A percentile compares a stretch with the other conserved stretches of the same genome.
Evolutionary conservation across 2,113 vertebrate species (phyloP).

Genomic region (Pavo muticus): DNA sequence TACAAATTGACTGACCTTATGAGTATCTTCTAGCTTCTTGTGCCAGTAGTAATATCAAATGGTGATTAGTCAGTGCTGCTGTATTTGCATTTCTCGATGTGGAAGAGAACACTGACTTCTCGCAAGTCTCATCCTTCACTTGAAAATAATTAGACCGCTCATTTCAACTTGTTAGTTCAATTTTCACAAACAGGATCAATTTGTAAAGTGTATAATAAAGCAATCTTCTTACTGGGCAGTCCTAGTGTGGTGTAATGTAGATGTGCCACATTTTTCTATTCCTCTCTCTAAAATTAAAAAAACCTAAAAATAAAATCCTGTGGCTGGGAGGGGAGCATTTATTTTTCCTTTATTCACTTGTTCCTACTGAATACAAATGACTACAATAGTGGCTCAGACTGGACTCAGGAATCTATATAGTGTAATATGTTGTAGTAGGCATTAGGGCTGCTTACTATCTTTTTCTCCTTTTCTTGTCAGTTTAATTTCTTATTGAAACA

Average conservation of each 20-base stretch:
- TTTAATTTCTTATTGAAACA: background rate
- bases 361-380: background rate
- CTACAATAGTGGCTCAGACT: background rate
- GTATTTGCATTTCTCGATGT: background rate
- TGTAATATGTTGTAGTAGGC: background rate
- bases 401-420: background rate
- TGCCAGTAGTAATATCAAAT: background rate
- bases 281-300: background rate
- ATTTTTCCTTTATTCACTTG: background rate
- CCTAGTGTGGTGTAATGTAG: rapidly evolving
- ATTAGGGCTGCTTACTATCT: background rate
- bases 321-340: background rate
- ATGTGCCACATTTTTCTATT: background rate
- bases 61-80: background rate
- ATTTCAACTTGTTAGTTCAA: background rate
- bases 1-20: background rate
- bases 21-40: background rate
- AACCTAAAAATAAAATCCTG: background rate
- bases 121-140: background rate
- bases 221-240: background rate
- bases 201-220: background rate
- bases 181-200: background rate
- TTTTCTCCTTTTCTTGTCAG: background rate
- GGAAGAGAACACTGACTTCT: background rate
- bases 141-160: background rate